Percentiles rank a stretch among this genome's conserved stretches.
Conservation (phyloP, 2,888 invertebrate species). For the Saturnia japonica region DNA sequence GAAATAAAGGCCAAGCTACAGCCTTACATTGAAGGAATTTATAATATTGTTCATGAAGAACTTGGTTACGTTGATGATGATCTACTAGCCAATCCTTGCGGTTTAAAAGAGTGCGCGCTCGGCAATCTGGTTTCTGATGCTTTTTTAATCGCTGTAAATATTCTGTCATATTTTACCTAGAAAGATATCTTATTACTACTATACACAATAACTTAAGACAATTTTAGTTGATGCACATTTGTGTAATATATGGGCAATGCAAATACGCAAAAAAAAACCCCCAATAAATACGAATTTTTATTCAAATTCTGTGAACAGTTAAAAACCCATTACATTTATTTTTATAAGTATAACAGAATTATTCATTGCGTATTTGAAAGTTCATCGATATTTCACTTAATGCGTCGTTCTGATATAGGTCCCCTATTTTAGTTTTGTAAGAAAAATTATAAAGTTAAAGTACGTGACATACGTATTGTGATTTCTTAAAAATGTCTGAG, state of each 20-base stretch:
- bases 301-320: too few relatives aligned
- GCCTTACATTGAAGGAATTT: constrained; percentile 82
- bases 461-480: background rate
- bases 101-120: constrained; percentile 84
- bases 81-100: constrained; percentile 77
- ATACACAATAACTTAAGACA: too few relatives aligned
- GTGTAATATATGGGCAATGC: too few relatives aligned
- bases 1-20: constrained; percentile 78
- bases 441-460: background rate
- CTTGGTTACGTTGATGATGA: constrained; percentile 80
- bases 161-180: background rate
- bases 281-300: too few relatives aligned
- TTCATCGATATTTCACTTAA: background rate
- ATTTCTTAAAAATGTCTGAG: too few relatives aligned
- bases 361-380: background rate
- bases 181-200: background rate
- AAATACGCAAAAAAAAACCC: too few relatives aligned
- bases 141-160: constrained; percentile 82
- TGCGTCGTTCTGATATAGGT: background rate
- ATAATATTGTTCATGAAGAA: constrained; percentile 72
- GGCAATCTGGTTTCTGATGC: constrained; percentile 87
- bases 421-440: background rate
- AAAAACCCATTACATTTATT: too few relatives aligned
- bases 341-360: background rate
- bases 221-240: too few relatives aligned